These are phyloP conservation scores for Diogma glabrata DNA, from an alignment of 2,888 invertebrate genomes.

Conservation along the genomic window DNA sequence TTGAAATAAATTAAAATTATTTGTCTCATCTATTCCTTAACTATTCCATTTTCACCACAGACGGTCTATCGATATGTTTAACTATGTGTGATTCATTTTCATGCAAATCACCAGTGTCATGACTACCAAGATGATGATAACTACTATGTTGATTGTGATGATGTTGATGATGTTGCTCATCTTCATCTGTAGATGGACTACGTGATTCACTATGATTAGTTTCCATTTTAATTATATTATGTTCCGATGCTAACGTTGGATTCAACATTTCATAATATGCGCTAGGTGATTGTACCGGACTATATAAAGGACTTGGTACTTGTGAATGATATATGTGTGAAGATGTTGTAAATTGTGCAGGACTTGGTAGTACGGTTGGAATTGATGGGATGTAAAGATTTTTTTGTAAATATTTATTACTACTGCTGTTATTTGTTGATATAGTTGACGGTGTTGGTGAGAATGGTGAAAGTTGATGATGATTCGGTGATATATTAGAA, in stretches of 20 bases:
- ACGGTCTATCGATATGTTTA: slow-evolving; percentile 27
- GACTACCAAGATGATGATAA: slow-evolving; percentile 25
- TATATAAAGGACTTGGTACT: slow-evolving; percentile 18
- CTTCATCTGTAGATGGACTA: slow-evolving; percentile 31
- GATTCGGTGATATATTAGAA: slow-evolving; percentile 12
- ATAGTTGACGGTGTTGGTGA: slow-evolving; percentile 4
- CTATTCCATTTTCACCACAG: slow-evolving; percentile 35
- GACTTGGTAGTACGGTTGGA: slow-evolving; percentile 14
- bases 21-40: too few species aligned
- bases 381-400: slow-evolving; percentile 10
- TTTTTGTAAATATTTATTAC: slow-evolving; percentile 11
- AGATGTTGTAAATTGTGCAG: background rate
- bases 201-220: slow-evolving; percentile 19
- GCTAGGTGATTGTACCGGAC: slow-evolving; percentile 21
- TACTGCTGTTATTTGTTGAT: slow-evolving; percentile 5
- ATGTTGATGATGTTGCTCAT: slow-evolving; percentile 20
- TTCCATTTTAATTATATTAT: slow-evolving; percentile 23
- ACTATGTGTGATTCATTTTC: slow-evolving; percentile 10
- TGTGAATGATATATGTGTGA: background rate
- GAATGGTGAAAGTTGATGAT: slow-evolving; percentile 13
- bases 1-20: too few species aligned
- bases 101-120: slow-evolving; percentile 12
- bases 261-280: slow-evolving; percentile 18
- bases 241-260: slow-evolving; percentile 16
- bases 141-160: slow-evolving; percentile 16